Evolutionary conservation across 2,797 vertebrate genomes (phyloP).

Genomic region (Kryptolebias ocellatus): DNA sequence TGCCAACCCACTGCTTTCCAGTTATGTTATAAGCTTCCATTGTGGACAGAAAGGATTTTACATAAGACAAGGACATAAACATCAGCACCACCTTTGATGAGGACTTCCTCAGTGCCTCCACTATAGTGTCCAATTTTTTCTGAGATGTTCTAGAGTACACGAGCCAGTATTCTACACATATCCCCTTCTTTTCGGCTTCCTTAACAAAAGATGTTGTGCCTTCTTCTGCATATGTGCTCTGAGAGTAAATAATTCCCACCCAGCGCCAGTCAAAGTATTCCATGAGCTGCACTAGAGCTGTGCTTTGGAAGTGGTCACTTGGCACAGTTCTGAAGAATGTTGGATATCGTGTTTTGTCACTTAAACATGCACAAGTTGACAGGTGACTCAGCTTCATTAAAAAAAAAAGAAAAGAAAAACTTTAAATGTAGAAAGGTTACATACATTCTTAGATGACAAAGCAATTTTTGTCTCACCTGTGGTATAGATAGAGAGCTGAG

Average conservation of each 20-base stretch:
- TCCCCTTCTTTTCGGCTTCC: slow-evolving; percentile 49
- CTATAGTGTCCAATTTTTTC: neutral
- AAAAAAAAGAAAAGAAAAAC: slow-evolving; percentile 4
- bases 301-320: slow-evolving; percentile 67
- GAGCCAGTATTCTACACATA: slow-evolving; percentile 69
- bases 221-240: slow-evolving; percentile 34
- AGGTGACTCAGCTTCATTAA: slow-evolving; percentile 67
- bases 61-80: slow-evolving; percentile 58
- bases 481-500: slow-evolving; percentile 59
- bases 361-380: slow-evolving; percentile 71
- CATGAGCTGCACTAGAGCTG: slow-evolving; percentile 65
- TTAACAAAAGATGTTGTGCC: slow-evolving; percentile 46
- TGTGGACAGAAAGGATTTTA: slow-evolving; percentile 40
- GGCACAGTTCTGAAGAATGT: slow-evolving; percentile 74
- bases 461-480: slow-evolving; percentile 57
- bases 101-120: slow-evolving; percentile 45
- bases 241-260: slow-evolving; percentile 61
- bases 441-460: neutral
- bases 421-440: neutral
- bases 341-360: slow-evolving; percentile 59
- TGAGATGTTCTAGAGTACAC: neutral
- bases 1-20: slow-evolving; percentile 69
- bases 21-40: slow-evolving; percentile 62
- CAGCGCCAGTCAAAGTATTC: slow-evolving; percentile 75
- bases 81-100: slow-evolving; percentile 65